Conservation (phyloP, 2,797 vertebrate genomes). For the Emydoidea blandingii region DNA sequence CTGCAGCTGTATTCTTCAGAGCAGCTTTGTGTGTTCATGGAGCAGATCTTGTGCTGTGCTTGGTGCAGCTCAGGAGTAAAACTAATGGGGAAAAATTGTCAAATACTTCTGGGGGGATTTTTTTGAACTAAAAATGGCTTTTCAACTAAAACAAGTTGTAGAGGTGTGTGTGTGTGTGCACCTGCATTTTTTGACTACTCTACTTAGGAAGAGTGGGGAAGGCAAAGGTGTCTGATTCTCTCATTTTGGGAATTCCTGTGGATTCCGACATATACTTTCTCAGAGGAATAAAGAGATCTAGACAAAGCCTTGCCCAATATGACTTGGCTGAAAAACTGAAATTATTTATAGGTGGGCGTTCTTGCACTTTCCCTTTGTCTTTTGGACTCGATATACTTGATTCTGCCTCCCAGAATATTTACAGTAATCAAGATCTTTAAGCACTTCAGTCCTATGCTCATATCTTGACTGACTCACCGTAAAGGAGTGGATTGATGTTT, state of each 20-base stretch:
- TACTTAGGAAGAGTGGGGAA: background rate
- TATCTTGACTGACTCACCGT: background rate
- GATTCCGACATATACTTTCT: background rate
- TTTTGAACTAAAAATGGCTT: background rate
- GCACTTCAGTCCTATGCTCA: background rate
- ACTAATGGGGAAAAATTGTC: background rate
- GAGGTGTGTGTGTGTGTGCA: background rate
- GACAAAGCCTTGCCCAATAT: background rate
- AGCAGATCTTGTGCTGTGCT: background rate
- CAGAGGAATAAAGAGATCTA: background rate
- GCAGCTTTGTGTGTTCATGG: background rate
- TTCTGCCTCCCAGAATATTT: slow-evolving; percentile 34
- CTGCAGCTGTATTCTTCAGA: background rate
- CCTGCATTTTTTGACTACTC: background rate
- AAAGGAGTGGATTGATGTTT: background rate
- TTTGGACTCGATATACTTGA: background rate
- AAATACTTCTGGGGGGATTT: background rate
- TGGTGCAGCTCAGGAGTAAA: background rate
- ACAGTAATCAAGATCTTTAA: background rate
- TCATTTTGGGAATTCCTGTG: background rate
- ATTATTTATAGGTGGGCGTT: background rate
- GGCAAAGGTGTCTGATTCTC: background rate
- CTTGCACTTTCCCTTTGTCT: background rate
- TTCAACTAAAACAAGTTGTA: background rate
- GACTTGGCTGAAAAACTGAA: background rate